A percentile compares a stretch with the other conserved stretches of the same genome.
phyloP scores from a whole-genome alignment of 2,113 vertebrate genomes.

The Myiagra hebetior region DNA sequence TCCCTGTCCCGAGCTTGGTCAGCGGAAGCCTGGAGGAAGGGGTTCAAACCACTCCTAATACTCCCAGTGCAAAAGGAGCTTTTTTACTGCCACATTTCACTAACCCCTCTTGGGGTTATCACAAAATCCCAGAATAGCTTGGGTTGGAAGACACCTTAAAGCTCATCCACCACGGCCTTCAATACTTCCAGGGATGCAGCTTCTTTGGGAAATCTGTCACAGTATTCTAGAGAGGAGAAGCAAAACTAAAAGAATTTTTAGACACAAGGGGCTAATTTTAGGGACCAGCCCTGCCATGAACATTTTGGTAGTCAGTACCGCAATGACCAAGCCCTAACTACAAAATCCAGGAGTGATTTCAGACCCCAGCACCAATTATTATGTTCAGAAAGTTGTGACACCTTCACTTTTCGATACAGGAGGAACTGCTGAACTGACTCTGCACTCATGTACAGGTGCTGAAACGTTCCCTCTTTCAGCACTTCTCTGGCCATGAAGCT shows the following conservation, averaged over 20 bases:
- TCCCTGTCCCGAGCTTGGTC: not conserved
- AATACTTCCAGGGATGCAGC: not conserved
- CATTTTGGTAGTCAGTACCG: not conserved
- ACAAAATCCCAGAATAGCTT: not conserved
- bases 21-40: not conserved
- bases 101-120: not conserved
- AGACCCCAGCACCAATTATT: not conserved
- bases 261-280: not conserved
- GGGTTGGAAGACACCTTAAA: not conserved
- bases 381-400: not conserved
- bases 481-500: not conserved
- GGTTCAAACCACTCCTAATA: not conserved
- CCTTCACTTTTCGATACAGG: not conserved
- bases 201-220: not conserved
- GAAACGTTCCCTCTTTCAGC: not conserved
- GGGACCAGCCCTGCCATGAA: not conserved
- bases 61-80: not conserved
- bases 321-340: not conserved
- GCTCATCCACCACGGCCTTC: not conserved
- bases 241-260: not conserved
- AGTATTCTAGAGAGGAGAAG: not conserved
- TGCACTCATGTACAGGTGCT: not conserved
- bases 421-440: not conserved
- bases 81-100: not conserved
- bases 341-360: not conserved